Percentiles rank a stretch among this genome's conserved stretches.
These are phyloP conservation scores for Tinamus major DNA, from an alignment of 2,797 vertebrate species.

Conservation along the genomic window DNA sequence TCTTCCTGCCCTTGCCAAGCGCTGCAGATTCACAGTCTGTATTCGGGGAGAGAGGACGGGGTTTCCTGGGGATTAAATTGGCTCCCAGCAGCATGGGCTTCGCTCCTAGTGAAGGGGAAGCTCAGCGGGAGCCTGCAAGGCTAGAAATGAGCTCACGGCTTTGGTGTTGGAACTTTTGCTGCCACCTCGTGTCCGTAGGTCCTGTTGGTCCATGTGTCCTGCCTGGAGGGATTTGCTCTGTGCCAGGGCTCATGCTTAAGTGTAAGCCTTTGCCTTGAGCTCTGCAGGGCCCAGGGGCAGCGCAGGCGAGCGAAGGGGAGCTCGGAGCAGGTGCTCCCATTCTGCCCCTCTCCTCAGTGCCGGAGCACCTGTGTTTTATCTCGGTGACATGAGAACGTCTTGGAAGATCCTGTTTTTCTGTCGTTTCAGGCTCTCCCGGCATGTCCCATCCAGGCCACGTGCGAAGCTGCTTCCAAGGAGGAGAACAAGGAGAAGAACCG, in stretches of 20 bases:
- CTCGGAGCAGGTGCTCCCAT: fast-evolving
- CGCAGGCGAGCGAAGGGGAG: not conserved
- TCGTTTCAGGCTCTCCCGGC: constrained; percentile 90
- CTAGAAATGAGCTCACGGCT: not conserved
- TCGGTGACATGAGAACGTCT: not conserved
- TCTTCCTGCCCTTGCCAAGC: not conserved
- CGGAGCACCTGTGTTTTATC: fast-evolving
- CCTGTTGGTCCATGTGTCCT: not conserved
- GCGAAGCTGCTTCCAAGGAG: constrained; percentile 97
- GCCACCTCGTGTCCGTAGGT: constrained; percentile 67
- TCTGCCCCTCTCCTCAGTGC: fast-evolving
- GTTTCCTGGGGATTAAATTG: not conserved
- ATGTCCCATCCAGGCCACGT: constrained; percentile 95
- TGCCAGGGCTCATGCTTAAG: not conserved
- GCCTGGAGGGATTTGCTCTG: not conserved
- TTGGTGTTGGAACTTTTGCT: constrained; percentile 51
- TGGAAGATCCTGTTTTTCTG: not conserved
- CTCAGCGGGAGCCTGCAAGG: not conserved
- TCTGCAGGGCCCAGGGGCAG: not conserved
- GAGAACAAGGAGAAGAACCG: constrained; percentile 99
- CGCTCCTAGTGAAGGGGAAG: not conserved
- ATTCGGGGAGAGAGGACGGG: fast-evolving
- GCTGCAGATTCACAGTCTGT: not conserved
- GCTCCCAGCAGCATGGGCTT: not conserved
- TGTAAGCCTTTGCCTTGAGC: not conserved